Conservation (phyloP, 2,113 vertebrate genomes). For the Hucho hucho region DNA sequence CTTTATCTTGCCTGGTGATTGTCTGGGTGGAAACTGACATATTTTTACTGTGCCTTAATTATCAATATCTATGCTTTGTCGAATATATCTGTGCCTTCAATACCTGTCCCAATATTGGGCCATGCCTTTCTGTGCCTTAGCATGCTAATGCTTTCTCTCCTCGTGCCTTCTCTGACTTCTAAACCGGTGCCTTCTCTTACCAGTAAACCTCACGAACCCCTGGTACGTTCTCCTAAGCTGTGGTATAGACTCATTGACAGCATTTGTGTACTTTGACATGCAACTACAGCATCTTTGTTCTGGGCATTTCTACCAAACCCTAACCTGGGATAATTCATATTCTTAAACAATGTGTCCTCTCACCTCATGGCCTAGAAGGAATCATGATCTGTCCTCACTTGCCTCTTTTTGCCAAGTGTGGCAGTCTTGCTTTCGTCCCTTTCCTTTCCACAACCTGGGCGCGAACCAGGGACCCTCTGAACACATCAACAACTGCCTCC, state of each 20-base stretch:
- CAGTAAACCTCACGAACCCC: too few relatives aligned
- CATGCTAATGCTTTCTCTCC: not conserved
- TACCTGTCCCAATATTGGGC: not conserved
- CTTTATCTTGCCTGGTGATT: not conserved
- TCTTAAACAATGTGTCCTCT: not conserved
- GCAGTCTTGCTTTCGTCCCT: too few relatives aligned
- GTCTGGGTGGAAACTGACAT: not conserved
- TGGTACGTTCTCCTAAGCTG: too few relatives aligned
- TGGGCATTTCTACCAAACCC: not conserved
- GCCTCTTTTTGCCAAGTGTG: not conserved
- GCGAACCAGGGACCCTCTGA: too few relatives aligned
- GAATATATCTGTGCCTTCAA: not conserved
- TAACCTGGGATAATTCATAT: not conserved
- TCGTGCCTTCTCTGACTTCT: too few relatives aligned
- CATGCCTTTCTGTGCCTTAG: not conserved
- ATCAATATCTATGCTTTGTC: not conserved
- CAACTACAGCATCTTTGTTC: not conserved
- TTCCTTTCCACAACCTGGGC: too few relatives aligned
- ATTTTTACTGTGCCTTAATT: not conserved
- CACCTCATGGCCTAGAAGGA: not conserved
- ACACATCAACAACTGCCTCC: too few relatives aligned
- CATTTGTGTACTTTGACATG: not conserved
- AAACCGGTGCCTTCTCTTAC: too few relatives aligned
- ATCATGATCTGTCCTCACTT: not conserved
- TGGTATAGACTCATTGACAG: too few relatives aligned